These are phyloP conservation scores for Stictocephala bisonia DNA, from an alignment of 2,888 invertebrate species.

Conservation along the genomic window DNA sequence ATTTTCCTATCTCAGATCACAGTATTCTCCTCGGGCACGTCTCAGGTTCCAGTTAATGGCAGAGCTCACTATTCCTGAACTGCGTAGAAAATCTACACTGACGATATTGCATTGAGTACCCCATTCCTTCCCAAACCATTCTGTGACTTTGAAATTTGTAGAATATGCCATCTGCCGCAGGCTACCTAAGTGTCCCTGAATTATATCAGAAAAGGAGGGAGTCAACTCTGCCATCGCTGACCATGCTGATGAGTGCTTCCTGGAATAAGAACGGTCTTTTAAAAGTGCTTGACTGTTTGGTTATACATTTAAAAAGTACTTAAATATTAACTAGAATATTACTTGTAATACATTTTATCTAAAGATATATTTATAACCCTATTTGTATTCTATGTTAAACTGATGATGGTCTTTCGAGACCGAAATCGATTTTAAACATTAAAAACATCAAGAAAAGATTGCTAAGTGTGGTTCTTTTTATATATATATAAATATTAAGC, in stretches of 20 bases:
- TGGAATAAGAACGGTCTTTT: no score
- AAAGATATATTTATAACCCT: no score
- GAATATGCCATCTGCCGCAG: conserved; percentile 73
- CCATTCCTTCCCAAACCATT: conserved; percentile 76
- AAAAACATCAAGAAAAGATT: no score
- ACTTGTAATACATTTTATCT: no score
- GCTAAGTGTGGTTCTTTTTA: no score
- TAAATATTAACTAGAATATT: no score
- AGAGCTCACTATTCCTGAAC: conserved; percentile 54
- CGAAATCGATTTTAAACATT: no score
- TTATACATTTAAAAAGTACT: no score
- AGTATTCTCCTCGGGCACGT: neutral
- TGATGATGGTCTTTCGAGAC: no score
- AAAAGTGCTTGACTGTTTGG: no score
- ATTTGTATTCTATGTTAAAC: no score
- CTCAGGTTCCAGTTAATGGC: conserved; percentile 56
- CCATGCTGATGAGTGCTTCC: conserved; percentile 62
- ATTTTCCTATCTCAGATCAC: neutral
- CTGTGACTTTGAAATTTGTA: conserved; percentile 77
- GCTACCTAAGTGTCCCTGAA: conserved; percentile 61
- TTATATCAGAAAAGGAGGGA: conserved; percentile 72
- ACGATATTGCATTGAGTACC: conserved; percentile 67
- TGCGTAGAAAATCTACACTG: conserved; percentile 57
- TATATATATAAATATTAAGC: no score
- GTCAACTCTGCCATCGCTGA: conserved; percentile 82